Percentiles rank a stretch among this genome's conserved stretches.
These are phyloP conservation scores for Synanthedon myopaeformis DNA, from an alignment of 2,888 invertebrate species.

Conservation along the genomic window DNA sequence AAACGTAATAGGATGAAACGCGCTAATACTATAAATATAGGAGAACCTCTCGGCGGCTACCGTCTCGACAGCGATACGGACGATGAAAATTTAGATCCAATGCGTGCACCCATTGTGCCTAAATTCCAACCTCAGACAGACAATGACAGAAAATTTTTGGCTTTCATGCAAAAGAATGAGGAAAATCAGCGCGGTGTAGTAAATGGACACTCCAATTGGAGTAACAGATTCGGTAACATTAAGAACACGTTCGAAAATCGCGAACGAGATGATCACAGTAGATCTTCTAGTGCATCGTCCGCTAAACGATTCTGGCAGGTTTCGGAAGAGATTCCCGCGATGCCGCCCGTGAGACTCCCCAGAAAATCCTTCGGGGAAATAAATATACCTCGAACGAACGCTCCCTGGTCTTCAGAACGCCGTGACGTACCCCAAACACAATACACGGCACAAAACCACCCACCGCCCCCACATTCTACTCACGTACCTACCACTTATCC, in stretches of 20 bases:
- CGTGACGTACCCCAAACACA: constrained; percentile 27
- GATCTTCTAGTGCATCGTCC: constrained; percentile 60
- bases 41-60: constrained; percentile 75
- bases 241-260: constrained; percentile 83
- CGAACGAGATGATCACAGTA: constrained; percentile 37
- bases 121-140: constrained; percentile 85
- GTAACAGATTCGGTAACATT: constrained; percentile 83
- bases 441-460: constrained; percentile 5
- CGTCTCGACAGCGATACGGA: constrained; percentile 62
- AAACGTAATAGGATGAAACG: constrained; percentile 86
- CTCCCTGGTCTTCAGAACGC: constrained; percentile 44
- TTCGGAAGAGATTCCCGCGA: constrained; percentile 63
- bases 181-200: constrained; percentile 22
- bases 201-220: constrained; percentile 76
- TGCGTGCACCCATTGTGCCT: constrained; percentile 64
- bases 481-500: constrained; percentile 5
- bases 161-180: constrained; percentile 81
- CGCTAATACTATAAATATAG: constrained; percentile 90
- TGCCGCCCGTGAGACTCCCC: constrained; percentile 26
- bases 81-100: constrained; percentile 46
- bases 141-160: constrained; percentile 86
- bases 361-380: constrained; percentile 32
- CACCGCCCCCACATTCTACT: constrained; percentile 3
- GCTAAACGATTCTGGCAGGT: constrained; percentile 74
- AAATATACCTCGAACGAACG: constrained; percentile 34